Percentiles rank a stretch among this genome's conserved stretches.
These are phyloP conservation scores for Smutsia temminckii DNA, from an alignment of 2,797 vertebrate genomes.

Conservation along the genomic window DNA sequence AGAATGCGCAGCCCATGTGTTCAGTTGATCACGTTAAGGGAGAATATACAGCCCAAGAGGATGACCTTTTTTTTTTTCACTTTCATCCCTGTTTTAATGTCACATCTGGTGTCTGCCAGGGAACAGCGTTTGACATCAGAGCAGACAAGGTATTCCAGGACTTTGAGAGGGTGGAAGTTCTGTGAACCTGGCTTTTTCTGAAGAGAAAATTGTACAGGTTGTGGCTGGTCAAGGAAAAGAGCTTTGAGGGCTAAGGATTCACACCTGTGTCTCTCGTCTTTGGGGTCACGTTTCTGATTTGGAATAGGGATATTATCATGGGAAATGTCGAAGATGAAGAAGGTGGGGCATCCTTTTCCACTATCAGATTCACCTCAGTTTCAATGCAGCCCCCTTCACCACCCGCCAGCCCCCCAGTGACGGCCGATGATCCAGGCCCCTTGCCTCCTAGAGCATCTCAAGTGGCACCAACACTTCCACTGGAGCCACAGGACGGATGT, in stretches of 20 bases:
- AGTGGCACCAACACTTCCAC: neutral
- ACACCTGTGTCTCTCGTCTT: neutral
- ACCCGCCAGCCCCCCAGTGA: neutral
- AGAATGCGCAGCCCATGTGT: too few relatives aligned
- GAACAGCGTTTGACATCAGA: too few relatives aligned
- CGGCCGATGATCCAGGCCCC: rapidly evolving
- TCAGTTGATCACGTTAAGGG: too few relatives aligned
- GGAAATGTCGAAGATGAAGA: neutral
- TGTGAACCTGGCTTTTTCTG: neutral
- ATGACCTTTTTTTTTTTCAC: too few relatives aligned
- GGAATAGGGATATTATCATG: neutral
- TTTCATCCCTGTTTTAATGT: too few relatives aligned
- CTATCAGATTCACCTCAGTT: neutral
- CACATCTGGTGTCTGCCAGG: too few relatives aligned
- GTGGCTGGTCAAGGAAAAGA: neutral
- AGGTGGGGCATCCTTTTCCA: neutral
- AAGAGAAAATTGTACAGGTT: neutral
- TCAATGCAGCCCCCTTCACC: neutral
- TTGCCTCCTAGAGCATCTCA: neutral
- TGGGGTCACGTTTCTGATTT: neutral
- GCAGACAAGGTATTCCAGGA: too few relatives aligned
- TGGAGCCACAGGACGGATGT: neutral
- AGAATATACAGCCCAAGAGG: neutral
- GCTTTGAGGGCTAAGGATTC: neutral
- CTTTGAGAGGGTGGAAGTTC: too few relatives aligned